Percentiles rank a stretch among this genome's conserved stretches.
Conservation (phyloP, 2,888 invertebrate genomes). For the Sthenelais limicola region DNA sequence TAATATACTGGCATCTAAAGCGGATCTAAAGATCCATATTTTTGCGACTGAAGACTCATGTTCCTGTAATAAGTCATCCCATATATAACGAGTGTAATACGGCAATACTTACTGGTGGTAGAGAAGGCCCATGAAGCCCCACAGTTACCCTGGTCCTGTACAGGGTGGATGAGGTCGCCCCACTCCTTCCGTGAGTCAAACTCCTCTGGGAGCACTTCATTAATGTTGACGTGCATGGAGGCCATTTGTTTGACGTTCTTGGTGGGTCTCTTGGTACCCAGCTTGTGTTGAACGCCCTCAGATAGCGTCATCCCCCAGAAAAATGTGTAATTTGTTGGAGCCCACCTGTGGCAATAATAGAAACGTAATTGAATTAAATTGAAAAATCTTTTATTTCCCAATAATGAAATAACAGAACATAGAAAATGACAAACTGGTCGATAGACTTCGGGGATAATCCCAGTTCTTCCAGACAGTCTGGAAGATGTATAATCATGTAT, state of each 20-base stretch:
- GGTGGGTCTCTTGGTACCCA: conserved; percentile 80
- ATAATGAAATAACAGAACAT: no score
- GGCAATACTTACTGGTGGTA: conserved; percentile 78
- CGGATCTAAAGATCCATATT: no score
- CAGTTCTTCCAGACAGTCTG: no score
- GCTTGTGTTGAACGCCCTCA: conserved; percentile 83
- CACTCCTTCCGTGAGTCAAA: conserved; percentile 87
- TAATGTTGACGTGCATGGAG: conserved; percentile 57
- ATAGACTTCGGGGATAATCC: no score
- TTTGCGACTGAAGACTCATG: no score
- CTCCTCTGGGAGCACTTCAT: conserved; percentile 74
- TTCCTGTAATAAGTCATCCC: no score
- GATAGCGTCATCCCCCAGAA: conserved; percentile 88
- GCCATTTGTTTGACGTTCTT: conserved; percentile 69
- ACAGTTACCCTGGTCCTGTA: conserved; percentile 80
- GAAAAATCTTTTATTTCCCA: no score
- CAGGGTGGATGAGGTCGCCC: conserved; percentile 81
- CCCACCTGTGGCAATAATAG: conserved; percentile 82
- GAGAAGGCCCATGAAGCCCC: conserved; percentile 95
- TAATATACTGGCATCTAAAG: no score
- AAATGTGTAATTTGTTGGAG: conserved; percentile 84
- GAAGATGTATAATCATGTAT: no score
- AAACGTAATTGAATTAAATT: no score
- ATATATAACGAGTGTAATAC: no score
- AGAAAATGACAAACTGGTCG: no score